A percentile compares a stretch with the other conserved stretches of the same genome.
Conservation (phyloP, 2,797 vertebrate genomes). For the Lagocephalus sceleratus region DNA sequence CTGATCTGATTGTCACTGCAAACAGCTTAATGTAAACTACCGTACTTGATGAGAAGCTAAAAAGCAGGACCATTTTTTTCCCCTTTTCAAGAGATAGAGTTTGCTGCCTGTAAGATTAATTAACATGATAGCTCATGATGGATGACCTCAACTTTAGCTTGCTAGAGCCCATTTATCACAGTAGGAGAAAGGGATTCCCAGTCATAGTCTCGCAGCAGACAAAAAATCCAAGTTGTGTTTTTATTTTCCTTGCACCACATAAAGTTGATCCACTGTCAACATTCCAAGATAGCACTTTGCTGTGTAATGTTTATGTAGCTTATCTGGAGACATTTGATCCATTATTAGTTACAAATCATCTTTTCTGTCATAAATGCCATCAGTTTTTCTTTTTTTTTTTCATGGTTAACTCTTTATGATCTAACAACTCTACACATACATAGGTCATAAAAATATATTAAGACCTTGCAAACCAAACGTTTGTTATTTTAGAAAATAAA, state of each 20-base stretch:
- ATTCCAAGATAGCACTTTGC: constrained; percentile 14
- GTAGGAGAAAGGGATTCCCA: constrained; percentile 57
- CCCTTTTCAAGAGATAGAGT: constrained; percentile 68
- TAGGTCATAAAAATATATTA: too few species aligned
- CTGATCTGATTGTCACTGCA: constrained; percentile 26
- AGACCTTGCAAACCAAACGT: too few species aligned
- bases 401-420: neutral
- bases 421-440: neutral
- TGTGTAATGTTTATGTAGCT: constrained; percentile 33
- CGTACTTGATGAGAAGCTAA: constrained; percentile 15
- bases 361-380: constrained; percentile 18
- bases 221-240: constrained; percentile 22
- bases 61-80: constrained; percentile 47
- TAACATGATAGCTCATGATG: constrained; percentile 74
- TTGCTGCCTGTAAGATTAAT: constrained; percentile 78
- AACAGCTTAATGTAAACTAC: constrained; percentile 5
- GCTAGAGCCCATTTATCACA: constrained; percentile 76
- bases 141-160: constrained; percentile 70
- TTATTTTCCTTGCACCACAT: neutral
- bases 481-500: too few species aligned
- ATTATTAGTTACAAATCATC: constrained; percentile 48
- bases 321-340: constrained; percentile 40
- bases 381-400: neutral
- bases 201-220: constrained; percentile 32
- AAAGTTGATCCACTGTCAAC: constrained; percentile 37